Base-by-base conservation (phyloP, 1,140 invertebrate species). In the Thaumetopoea pityocampa region DNA sequence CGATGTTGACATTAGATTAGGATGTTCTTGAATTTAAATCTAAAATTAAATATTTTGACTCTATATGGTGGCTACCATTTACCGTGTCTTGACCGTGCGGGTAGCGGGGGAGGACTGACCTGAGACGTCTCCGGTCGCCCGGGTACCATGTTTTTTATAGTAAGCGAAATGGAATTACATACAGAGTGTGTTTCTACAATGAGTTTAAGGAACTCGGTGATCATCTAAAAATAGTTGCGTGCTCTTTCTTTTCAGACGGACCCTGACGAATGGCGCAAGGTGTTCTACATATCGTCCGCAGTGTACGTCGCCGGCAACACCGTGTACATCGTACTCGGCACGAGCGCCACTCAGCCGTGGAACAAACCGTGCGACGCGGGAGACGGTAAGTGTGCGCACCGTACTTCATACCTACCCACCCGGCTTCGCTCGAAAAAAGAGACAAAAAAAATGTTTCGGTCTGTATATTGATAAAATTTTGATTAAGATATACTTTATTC, bases 281-380 rank as follows among this genome's bases (percentile, higher is more conserved):
- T 94, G 0, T 95, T 94, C 55, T 90, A 89, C 53, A 78, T 93
- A 12, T 86, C 90, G 1, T 86, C 90, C 2, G 86, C 66, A 1
- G 78, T 93, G 19, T 92, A 91, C 51, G 56, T 89, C 1, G 22
- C 87, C 2, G 88, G 88, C 4, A 89, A 89, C 37, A 51, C 89
- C 1, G 66, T 90, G n/a, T 94, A 88, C 58, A 26, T 90, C 4
- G 38, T 91, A 2, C 90, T 90, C 45, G 89, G 89, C 2, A 86
- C 86, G 1, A 86, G 81, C 7, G 69, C 87, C 40, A 77, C 82
- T 12, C 90, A 90, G 51, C 45, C 71, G 4, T 91, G 90, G 90
- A 90, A 91, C 41, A 67, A 58, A 9, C 53, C 53, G 1, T 1
- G 7, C 2, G 35, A 37, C 12, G 15, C 34, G 4, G 8, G 5